Evolutionary conservation across 2,797 vertebrate species (phyloP), one percentile per base, ranked within the genome.

Genomic region (Schizopygopsis malacanthus): DNA sequence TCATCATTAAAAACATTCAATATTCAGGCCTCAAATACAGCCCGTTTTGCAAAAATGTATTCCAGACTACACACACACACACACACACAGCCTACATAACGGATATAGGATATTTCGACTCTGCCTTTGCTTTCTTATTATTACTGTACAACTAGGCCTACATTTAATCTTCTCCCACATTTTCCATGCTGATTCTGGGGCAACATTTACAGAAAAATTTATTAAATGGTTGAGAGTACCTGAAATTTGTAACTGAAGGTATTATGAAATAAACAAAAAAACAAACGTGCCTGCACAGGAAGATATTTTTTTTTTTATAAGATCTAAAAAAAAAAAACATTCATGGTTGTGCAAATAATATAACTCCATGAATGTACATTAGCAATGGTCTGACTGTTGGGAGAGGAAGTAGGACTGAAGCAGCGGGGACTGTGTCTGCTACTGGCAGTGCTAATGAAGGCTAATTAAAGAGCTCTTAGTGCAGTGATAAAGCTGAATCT

Each of bases 391-490:
- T 59, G 47, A 20, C 28, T 43, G 65, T n/a, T 71, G 47, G 20
- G 13, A 33, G 47, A 70, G 73, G 83, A 80, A 85, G 84, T 80
- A 54, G 25, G 81, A 59, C 72, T 16, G 61, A 78, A 88, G 82
- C 86, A 89, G 87, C 87, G 82, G 87, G 78, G 81, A 59, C 76
- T 41, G 72, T 87, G 83, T 86, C 81, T 65, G 81, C 81, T 83
- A 75, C 76, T 85, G 87, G 84, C 82, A 73, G 78, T 72, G 80
- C 82, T 87, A 88, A 91, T 87, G 86, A 85, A 90, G 78, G 73
- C 81, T 87, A 87, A 91, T 90, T 88, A 91, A 87, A 88, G 87
- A 89, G 88, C 88, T 89, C 82, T 88, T 85, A 87, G 89, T 87
- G 87, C 85, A 25, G 63, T 61, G 88, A 85, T 87, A 88, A 73